phyloP scores from a whole-genome alignment of 2,113 vertebrate genomes.

The Nibea albiflora region DNA sequence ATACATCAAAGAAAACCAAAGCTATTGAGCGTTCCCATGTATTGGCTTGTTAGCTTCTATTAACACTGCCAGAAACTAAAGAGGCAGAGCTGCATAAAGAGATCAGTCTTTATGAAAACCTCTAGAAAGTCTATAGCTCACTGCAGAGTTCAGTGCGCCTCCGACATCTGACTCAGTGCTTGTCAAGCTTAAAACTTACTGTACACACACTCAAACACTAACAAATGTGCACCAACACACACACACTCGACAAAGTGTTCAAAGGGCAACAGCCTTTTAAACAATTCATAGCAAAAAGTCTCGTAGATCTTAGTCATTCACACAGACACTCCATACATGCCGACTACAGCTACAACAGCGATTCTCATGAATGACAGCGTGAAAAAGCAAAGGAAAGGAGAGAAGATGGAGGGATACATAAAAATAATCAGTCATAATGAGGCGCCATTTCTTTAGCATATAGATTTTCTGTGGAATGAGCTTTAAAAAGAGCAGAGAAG shows the following conservation, averaged over 20 bases:
- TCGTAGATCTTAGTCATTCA: slow-evolving; percentile 51
- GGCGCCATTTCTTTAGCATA: slow-evolving; percentile 44
- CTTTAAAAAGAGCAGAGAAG: slow-evolving; percentile 37
- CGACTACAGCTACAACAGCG: slow-evolving; percentile 13
- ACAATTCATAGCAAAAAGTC: slow-evolving; percentile 55
- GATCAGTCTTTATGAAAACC: slow-evolving; percentile 48
- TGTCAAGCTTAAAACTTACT: slow-evolving; percentile 49
- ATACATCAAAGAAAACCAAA: slow-evolving; percentile 65
- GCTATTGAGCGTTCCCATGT: slow-evolving; percentile 52
- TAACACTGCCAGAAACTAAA: slow-evolving; percentile 57
- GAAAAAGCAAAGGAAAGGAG: slow-evolving; percentile 5
- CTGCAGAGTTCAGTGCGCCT: slow-evolving; percentile 40
- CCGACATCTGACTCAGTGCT: slow-evolving; percentile 60
- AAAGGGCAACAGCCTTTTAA: slow-evolving; percentile 54
- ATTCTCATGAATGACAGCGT: slow-evolving; percentile 48
- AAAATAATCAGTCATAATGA: slow-evolving; percentile 62
- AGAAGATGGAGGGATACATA: slow-evolving; percentile 9
- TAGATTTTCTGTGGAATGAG: not conserved
- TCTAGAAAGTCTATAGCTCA: slow-evolving; percentile 51
- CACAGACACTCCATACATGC: slow-evolving; percentile 22
- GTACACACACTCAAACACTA: slow-evolving; percentile 3
- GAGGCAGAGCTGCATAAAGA: slow-evolving; percentile 39
- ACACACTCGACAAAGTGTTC: slow-evolving; percentile 30
- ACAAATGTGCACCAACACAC: not conserved
- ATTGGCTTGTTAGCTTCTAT: slow-evolving; percentile 64